Percentiles rank a stretch among this genome's conserved stretches.
These are phyloP conservation scores for Forbesichthys agassizii DNA, from an alignment of 2,113 vertebrate genomes.

Conservation along the genomic window DNA sequence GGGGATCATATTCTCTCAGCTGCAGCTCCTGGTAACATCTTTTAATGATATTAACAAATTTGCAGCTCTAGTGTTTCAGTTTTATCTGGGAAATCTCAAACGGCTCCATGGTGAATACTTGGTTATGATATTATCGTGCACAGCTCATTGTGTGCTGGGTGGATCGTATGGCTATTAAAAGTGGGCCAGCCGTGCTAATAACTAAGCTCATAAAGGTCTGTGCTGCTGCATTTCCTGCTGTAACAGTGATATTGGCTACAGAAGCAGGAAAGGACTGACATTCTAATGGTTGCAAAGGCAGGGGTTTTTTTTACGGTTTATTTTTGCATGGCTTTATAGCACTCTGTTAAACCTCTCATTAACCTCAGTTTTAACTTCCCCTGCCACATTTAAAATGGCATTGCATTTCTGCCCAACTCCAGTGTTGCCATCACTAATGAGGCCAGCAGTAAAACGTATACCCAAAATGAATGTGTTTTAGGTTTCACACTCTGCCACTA, in stretches of 20 bases:
- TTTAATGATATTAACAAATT: slow-evolving; percentile 99
- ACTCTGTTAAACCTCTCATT: slow-evolving; percentile 69
- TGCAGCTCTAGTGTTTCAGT: slow-evolving; percentile 95
- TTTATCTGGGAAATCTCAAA: slow-evolving; percentile 98
- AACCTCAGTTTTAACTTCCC: slow-evolving; percentile 62
- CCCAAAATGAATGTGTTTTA: slow-evolving; percentile 48
- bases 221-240: slow-evolving; percentile 75
- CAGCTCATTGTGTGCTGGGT: slow-evolving; percentile 78
- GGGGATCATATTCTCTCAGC: slow-evolving; percentile 90
- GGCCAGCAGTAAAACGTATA: slow-evolving; percentile 39
- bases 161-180: slow-evolving; percentile 82
- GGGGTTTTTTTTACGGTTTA: slow-evolving; percentile 52
- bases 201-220: slow-evolving; percentile 73
- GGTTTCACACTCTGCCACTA: slow-evolving; percentile 34
- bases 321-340: slow-evolving; percentile 53
- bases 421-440: slow-evolving; percentile 56
- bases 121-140: slow-evolving; percentile 93
- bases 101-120: slow-evolving; percentile 92
- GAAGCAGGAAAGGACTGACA: slow-evolving; percentile 55
- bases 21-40: slow-evolving; percentile 94
- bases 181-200: slow-evolving; percentile 73
- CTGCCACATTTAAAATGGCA: slow-evolving; percentile 55
- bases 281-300: slow-evolving; percentile 64
- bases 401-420: slow-evolving; percentile 51
- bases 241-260: slow-evolving; percentile 63